Percentiles rank a stretch among this genome's conserved stretches.
Evolutionary conservation across 2,888 invertebrate species (phyloP).

Genomic region (Machimus rusticus): DNA sequence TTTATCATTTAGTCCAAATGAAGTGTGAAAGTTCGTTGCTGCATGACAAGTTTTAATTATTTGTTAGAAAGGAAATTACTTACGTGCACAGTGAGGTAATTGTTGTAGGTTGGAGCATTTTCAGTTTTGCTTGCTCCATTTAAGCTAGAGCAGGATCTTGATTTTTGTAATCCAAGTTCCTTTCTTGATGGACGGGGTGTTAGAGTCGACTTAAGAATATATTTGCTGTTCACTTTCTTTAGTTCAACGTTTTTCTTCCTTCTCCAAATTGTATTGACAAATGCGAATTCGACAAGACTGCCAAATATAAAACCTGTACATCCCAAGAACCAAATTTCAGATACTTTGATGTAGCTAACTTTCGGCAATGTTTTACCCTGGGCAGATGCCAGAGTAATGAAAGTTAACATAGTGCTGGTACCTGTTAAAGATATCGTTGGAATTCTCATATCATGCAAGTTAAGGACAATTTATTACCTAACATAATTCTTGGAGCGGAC

Average conservation of each 20-base stretch:
- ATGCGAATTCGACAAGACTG: constrained; percentile 86
- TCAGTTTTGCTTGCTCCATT: constrained; percentile 59
- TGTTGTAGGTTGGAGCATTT: constrained; percentile 68
- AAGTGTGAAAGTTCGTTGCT: background rate
- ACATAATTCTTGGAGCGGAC: constrained; percentile 80
- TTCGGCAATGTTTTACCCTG: constrained; percentile 86
- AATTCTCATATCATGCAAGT: background rate
- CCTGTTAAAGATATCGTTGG: constrained; percentile 60
- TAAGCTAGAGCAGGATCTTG: constrained; percentile 77
- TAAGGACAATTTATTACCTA: constrained; percentile 65
- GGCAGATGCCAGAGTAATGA: constrained; percentile 85
- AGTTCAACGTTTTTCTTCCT: constrained; percentile 68
- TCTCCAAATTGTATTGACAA: constrained; percentile 88
- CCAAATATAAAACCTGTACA: constrained; percentile 86
- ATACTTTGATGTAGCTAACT: constrained; percentile 88
- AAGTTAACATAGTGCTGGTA: constrained; percentile 85
- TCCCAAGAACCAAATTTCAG: constrained; percentile 88
- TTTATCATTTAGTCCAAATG: background rate
- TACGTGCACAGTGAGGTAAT: constrained; percentile 79
- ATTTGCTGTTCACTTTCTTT: constrained; percentile 72
- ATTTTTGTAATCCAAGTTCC: constrained; percentile 73
- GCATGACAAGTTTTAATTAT: background rate
- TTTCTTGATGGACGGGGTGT: constrained; percentile 80
- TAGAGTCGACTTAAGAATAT: constrained; percentile 82
- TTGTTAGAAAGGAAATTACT: constrained; percentile 54